Evolutionary conservation across 1,140 invertebrate genomes (phyloP).

Genomic region (Vanessa atalanta): DNA sequence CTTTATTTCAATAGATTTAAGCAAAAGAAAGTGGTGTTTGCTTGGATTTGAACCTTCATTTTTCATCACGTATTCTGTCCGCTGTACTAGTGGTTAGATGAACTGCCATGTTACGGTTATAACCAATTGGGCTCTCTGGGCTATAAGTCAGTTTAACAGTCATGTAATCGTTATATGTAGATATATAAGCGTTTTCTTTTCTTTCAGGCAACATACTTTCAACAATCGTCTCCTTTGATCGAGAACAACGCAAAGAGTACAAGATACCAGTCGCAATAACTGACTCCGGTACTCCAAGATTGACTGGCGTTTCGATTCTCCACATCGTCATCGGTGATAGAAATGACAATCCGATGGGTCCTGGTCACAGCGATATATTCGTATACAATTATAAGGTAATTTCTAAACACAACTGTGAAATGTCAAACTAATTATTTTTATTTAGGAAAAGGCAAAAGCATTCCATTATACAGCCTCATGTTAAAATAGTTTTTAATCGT

Average conservation of each 20-base stretch:
- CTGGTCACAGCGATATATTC: conserved; percentile 92
- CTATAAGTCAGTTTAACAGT: no score
- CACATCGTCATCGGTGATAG: conserved; percentile 94
- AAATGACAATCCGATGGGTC: conserved; percentile 93
- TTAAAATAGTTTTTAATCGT: background rate
- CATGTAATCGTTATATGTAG: no score
- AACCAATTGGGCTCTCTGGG: no score
- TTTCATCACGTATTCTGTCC: no score
- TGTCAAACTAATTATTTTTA: background rate
- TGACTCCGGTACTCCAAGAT: conserved; percentile 87
- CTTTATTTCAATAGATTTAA: no score
- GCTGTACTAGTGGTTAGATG: no score
- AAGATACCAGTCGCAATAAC: conserved; percentile 92
- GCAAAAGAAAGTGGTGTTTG: no score
- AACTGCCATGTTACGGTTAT: no score
- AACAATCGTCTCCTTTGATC: conserved; percentile 89
- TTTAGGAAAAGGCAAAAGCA: background rate
- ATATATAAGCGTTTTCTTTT: conserved; percentile 12
- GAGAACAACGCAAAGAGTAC: conserved; percentile 94
- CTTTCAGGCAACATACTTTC: conserved; percentile 77
- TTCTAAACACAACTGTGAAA: background rate
- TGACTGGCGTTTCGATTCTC: conserved; percentile 88
- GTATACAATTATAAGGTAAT: conserved; percentile 93
- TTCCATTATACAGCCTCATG: background rate
- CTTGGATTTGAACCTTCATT: no score